These are phyloP conservation scores for Merluccius polli DNA, from an alignment of 2,797 vertebrate species.

Conservation along the genomic window DNA sequence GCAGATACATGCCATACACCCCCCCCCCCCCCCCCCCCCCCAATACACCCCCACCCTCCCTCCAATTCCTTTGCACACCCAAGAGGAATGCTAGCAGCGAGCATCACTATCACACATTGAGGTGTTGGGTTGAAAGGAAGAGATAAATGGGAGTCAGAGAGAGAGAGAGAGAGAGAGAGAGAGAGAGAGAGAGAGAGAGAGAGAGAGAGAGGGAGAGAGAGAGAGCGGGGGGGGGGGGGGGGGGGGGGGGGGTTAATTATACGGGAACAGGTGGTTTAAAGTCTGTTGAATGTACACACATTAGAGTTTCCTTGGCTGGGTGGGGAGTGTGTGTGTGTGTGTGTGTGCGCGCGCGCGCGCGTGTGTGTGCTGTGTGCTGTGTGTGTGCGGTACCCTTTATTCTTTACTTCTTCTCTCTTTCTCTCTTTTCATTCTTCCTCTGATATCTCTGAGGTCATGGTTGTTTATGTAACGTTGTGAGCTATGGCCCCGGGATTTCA, in stretches of 20 bases:
- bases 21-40: conserved; percentile 2
- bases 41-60: conserved; percentile 14
- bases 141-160: conserved; percentile 12
- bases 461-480: not conserved
- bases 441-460: not conserved
- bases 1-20: conserved; percentile 63
- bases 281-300: conserved; percentile 64
- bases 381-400: not conserved
- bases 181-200: conserved; percentile 8
- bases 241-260: conserved; percentile 19
- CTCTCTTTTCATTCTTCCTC: not conserved
- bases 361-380: conserved; percentile 1
- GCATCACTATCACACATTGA: conserved; percentile 42
- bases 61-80: not conserved
- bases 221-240: conserved; percentile 2
- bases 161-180: conserved; percentile 10
- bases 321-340: not conserved
- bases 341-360: not conserved
- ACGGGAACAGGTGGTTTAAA: conserved; percentile 85
- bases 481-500: not conserved
- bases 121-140: conserved; percentile 41
- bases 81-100: conserved; percentile 51
- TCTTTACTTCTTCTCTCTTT: not conserved
- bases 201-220: conserved; percentile 18
- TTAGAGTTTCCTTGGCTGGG: not conserved